Conservation (phyloP, 2,113 vertebrate genomes). For the Turdus rufiventris region DNA sequence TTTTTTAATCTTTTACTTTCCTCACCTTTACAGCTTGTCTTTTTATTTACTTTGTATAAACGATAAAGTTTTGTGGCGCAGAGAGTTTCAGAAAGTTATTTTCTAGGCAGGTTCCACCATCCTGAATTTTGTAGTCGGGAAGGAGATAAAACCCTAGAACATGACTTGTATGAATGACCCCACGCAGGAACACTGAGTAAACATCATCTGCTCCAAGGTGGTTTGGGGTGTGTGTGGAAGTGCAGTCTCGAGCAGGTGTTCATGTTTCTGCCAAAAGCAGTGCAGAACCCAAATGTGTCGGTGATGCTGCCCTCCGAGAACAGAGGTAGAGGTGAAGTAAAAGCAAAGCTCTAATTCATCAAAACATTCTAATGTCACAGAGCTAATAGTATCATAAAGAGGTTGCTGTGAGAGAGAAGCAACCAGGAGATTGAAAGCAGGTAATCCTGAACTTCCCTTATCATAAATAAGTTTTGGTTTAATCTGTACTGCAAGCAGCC, state of each 20-base stretch:
- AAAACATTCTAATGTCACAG: slow-evolving; percentile 25
- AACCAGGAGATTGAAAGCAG: not conserved
- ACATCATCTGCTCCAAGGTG: rapidly evolving
- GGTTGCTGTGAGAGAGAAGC: not conserved
- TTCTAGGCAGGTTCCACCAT: not conserved
- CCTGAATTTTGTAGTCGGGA: not conserved
- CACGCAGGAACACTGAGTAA: not conserved
- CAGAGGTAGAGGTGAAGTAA: not conserved
- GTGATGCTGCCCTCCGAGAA: not conserved
- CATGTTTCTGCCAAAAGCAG: not conserved
- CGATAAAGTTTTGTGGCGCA: not conserved
- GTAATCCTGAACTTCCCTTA: not conserved
- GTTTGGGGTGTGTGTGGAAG: not conserved
- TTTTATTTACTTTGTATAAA: not conserved
- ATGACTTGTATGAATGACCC: not conserved
- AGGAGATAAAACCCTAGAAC: not conserved
- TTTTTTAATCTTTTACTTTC: not conserved
- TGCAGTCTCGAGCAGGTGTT: not conserved
- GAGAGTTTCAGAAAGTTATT: not conserved
- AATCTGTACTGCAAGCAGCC: not conserved
- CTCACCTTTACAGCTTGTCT: not conserved
- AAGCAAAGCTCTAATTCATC: slow-evolving; percentile 23
- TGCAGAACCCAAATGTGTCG: not conserved
- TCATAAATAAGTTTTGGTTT: not conserved
- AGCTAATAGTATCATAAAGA: not conserved